A percentile compares a stretch with the other conserved stretches of the same genome.
Conservation (phyloP, 2,113 vertebrate species). For the Spizaetus ornatus region DNA sequence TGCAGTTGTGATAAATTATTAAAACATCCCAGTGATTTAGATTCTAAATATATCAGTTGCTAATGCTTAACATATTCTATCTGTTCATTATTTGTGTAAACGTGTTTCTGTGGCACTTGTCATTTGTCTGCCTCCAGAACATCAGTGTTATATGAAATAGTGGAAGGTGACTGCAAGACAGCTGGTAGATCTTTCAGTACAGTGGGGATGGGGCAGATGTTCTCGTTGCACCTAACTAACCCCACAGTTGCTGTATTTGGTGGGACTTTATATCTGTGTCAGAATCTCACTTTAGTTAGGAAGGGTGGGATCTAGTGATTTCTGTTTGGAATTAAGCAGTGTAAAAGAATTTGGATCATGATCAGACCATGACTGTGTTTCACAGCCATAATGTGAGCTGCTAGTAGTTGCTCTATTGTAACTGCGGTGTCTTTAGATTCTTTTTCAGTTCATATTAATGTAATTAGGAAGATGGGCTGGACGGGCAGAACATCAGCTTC, state of each 20-base stretch:
- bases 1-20: background rate
- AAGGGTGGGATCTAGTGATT: background rate
- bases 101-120: background rate
- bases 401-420: background rate
- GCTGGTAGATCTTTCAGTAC: background rate
- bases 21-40: background rate
- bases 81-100: background rate
- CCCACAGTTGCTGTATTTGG: background rate
- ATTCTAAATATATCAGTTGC: background rate
- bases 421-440: background rate
- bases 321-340: background rate
- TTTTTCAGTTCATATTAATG: background rate
- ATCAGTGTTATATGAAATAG: background rate
- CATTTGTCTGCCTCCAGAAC: background rate
- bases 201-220: background rate
- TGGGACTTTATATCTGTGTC: background rate
- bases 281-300: background rate
- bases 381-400: background rate
- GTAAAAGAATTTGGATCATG: background rate
- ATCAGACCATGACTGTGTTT: background rate
- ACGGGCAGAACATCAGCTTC: background rate
- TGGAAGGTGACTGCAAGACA: background rate
- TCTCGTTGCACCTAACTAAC: background rate
- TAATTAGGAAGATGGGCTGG: background rate
- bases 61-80: background rate